phyloP scores from a whole-genome alignment of 2,113 vertebrate genomes.

The Otocyon megalotis region DNA sequence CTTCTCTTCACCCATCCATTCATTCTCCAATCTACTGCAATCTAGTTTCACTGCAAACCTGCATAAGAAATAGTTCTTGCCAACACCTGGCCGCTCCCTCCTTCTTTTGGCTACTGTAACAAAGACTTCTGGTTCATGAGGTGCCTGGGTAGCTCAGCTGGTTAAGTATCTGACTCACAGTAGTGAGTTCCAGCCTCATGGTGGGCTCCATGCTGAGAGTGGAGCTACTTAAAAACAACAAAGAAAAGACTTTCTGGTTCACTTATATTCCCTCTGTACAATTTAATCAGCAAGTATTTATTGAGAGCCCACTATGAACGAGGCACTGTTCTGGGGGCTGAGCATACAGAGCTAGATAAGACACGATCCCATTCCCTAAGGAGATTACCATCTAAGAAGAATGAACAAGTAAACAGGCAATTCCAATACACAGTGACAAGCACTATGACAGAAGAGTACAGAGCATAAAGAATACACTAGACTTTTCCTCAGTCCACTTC shows the following conservation, averaged over 20 bases:
- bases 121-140: background rate
- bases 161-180: background rate
- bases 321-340: background rate
- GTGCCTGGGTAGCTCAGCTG: background rate
- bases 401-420: conserved; percentile 15
- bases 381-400: background rate
- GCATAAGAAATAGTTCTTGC: background rate
- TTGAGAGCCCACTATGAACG: background rate
- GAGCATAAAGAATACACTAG: background rate
- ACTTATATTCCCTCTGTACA: background rate
- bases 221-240: background rate
- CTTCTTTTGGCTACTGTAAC: conserved; percentile 6
- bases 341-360: background rate
- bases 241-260: background rate
- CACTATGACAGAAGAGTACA: background rate
- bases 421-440: background rate
- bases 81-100: background rate
- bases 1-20: conserved; percentile 1
- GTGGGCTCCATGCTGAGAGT: background rate
- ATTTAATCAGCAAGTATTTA: conserved; percentile 47
- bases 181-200: background rate
- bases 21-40: background rate
- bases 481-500: background rate
- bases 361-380: background rate
- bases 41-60: background rate